Percentiles rank a stretch among this genome's conserved stretches.
Evolutionary conservation across 2,888 invertebrate genomes (phyloP).

Genomic region (Elegia similella): DNA sequence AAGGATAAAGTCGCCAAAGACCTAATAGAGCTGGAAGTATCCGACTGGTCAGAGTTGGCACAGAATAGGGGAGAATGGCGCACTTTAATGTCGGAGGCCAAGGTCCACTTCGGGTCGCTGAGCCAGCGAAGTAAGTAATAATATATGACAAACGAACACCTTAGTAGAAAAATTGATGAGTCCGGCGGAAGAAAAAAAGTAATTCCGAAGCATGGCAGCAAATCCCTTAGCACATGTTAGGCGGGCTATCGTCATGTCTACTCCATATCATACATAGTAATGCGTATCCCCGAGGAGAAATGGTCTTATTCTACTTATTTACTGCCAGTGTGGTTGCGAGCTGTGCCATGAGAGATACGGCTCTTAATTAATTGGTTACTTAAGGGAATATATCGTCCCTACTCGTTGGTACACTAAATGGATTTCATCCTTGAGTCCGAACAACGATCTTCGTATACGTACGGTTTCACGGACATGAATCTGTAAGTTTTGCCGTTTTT

Average conservation of each 20-base stretch:
- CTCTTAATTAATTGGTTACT: conserved; percentile 11
- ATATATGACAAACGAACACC: not conserved
- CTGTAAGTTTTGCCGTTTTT: too few species aligned
- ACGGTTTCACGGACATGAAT: too few species aligned
- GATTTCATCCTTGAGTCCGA: not conserved
- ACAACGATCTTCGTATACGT: not conserved
- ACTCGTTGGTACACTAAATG: not conserved
- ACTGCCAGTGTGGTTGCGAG: not conserved
- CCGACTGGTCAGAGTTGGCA: too few species aligned
- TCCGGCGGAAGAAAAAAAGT: not conserved
- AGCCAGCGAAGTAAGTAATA: too few species aligned
- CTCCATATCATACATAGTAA: not conserved
- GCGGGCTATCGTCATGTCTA: not conserved
- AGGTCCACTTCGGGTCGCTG: too few species aligned
- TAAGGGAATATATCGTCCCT: conserved; percentile 4
- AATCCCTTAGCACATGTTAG: not conserved
- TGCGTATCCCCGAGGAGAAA: not conserved
- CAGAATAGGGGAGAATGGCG: too few species aligned
- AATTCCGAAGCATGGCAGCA: not conserved
- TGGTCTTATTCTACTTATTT: not conserved
- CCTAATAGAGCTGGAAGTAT: too few species aligned
- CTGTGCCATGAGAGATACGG: not conserved
- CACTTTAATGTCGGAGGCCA: too few species aligned
- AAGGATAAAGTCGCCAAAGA: too few species aligned
- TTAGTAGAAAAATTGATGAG: not conserved